Percentiles rank a stretch among this genome's conserved stretches.
Evolutionary conservation across 2,113 vertebrate genomes (phyloP).

Genomic region (Alligator sinensis): DNA sequence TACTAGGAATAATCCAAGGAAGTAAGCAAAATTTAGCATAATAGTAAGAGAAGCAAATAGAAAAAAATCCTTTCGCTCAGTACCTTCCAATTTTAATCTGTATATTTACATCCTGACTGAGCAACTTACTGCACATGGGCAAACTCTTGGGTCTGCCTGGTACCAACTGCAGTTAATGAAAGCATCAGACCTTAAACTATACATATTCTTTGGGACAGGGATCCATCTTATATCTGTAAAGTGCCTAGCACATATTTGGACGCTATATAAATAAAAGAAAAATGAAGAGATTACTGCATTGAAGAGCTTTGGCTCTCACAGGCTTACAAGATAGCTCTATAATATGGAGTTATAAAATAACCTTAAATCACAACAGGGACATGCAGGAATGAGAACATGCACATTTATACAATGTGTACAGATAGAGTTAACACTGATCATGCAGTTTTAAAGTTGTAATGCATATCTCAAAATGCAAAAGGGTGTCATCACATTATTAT

Average conservation of each 20-base stretch:
- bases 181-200: slow-evolving; percentile 9
- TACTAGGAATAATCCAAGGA: not conserved
- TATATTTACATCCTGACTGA: slow-evolving; percentile 27
- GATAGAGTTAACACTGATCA: slow-evolving; percentile 69
- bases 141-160: not conserved
- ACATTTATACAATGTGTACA: slow-evolving; percentile 74
- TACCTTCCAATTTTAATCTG: slow-evolving; percentile 3
- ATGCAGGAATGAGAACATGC: slow-evolving; percentile 72
- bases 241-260: slow-evolving; percentile 63
- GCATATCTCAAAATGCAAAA: slow-evolving; percentile 45
- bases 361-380: slow-evolving; percentile 55
- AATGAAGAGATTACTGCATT: slow-evolving; percentile 27
- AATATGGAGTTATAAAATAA: slow-evolving; percentile 32
- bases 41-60: not conserved
- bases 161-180: slow-evolving; percentile 19
- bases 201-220: not conserved
- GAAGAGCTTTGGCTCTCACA: slow-evolving; percentile 35
- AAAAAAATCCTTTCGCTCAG: slow-evolving; percentile 12
- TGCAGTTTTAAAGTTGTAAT: slow-evolving; percentile 57
- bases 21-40: not conserved
- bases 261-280: slow-evolving; percentile 68
- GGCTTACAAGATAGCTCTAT: slow-evolving; percentile 32
- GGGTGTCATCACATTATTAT: slow-evolving; percentile 6
- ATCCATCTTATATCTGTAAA: slow-evolving; percentile 71
- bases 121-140: not conserved